Conservation (phyloP, 92 coral and sea anemone genomes). For the Pocillopora meandrina region DNA sequence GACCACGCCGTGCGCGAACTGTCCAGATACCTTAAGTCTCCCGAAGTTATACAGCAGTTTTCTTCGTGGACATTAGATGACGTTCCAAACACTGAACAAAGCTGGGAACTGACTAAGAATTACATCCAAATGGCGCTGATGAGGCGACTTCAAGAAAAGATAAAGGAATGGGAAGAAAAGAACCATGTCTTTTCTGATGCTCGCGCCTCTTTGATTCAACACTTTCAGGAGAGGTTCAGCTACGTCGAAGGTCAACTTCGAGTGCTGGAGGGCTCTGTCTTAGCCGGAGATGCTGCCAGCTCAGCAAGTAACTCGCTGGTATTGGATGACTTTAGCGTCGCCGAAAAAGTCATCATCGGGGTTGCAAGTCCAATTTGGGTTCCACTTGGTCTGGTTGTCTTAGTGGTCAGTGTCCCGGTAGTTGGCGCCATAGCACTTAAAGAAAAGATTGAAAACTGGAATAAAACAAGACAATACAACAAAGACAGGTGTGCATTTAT, state of each 20-base stretch:
- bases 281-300: neutral
- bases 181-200: constrained; percentile 34
- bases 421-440: constrained; percentile 33
- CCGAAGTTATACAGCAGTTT: constrained; percentile 10
- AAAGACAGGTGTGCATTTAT: constrained; percentile 40
- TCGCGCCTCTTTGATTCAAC: constrained; percentile 18
- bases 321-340: neutral
- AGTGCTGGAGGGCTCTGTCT: constrained; percentile 3
- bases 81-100: constrained; percentile 21
- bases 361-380: constrained; percentile 61
- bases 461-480: constrained; percentile 6
- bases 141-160: constrained; percentile 21
- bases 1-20: neutral
- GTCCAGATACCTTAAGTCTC: constrained; percentile 11
- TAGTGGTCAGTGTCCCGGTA: constrained; percentile 45
- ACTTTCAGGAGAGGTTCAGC: constrained; percentile 26
- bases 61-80: constrained; percentile 38
- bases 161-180: constrained; percentile 50
- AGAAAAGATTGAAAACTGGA: constrained; percentile 23
- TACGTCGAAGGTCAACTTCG: constrained; percentile 32
- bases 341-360: constrained; percentile 40
- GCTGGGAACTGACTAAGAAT: constrained; percentile 35
- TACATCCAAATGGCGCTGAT: constrained; percentile 13
- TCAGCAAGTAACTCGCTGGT: neutral
- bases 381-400: constrained; percentile 49